A percentile compares a stretch with the other conserved stretches of the same genome.
Conservation (phyloP, 2,113 vertebrate genomes). For the Gymnarchus niloticus region DNA sequence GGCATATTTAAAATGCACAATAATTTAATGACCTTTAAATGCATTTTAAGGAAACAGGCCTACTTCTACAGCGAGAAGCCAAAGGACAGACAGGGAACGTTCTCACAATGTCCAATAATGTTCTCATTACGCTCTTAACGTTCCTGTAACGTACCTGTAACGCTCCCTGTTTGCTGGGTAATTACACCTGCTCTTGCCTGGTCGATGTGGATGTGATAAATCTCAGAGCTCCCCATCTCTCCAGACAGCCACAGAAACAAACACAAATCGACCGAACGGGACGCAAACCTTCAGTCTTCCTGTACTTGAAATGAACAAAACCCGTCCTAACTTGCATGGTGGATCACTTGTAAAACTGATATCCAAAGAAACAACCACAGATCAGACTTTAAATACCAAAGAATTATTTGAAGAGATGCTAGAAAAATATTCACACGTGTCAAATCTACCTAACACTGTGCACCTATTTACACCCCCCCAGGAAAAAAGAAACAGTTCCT, state of each 20-base stretch:
- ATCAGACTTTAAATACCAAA: neutral
- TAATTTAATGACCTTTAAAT: neutral
- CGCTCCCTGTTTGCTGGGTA: too few species aligned
- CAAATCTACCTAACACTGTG: neutral
- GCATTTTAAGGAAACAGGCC: neutral
- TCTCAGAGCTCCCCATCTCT: neutral
- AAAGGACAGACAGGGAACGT: too few species aligned
- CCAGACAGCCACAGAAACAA: neutral
- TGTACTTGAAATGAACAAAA: neutral
- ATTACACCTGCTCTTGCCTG: too few species aligned
- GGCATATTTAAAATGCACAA: neutral
- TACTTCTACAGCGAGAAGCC: too few species aligned
- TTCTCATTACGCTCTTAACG: too few species aligned
- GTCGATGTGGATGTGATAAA: neutral
- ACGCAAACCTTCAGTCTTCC: neutral
- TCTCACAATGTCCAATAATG: too few species aligned
- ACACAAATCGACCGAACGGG: neutral
- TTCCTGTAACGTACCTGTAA: too few species aligned
- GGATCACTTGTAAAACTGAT: neutral
- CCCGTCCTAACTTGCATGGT: neutral
- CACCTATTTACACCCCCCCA: neutral
- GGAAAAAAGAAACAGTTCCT: neutral
- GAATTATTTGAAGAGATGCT: neutral
- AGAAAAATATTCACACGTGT: neutral
- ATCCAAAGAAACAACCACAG: neutral